Percentiles rank a stretch among this genome's conserved stretches.
These are phyloP conservation scores for Denticeps clupeoides DNA, from an alignment of 2,797 vertebrate species.

Conservation along the genomic window DNA sequence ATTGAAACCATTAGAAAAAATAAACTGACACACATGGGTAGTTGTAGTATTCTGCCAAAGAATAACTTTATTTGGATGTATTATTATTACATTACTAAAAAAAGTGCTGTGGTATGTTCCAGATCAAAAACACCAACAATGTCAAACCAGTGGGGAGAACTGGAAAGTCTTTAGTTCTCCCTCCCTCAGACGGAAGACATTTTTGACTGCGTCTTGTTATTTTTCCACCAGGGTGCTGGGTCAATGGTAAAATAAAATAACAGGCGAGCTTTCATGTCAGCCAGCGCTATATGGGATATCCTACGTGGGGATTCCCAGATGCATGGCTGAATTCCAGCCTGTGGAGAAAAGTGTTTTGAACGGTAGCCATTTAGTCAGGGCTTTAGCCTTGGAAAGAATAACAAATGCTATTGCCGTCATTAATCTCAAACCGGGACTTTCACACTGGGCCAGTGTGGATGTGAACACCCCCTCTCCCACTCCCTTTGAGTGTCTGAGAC, in stretches of 20 bases:
- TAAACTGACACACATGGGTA: too few relatives aligned
- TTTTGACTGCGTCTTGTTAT: background rate
- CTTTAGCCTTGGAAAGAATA: conserved; percentile 25
- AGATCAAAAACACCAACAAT: too few relatives aligned
- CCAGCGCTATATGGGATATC: background rate
- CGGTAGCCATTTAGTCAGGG: background rate
- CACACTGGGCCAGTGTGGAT: conserved; percentile 18
- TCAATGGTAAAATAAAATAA: background rate
- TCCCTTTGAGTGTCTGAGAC: conserved; percentile 3
- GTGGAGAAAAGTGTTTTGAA: conserved; percentile 15
- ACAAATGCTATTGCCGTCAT: conserved; percentile 27
- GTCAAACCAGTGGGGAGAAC: too few relatives aligned
- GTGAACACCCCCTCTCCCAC: too few relatives aligned
- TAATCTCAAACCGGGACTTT: conserved; percentile 20
- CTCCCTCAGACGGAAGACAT: background rate
- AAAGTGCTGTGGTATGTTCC: too few relatives aligned
- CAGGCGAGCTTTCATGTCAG: background rate
- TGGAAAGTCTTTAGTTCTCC: too few relatives aligned
- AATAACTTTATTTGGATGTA: too few relatives aligned
- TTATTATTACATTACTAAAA: too few relatives aligned
- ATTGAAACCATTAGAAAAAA: too few relatives aligned
- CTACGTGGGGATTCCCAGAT: background rate
- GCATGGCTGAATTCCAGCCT: conserved; percentile 11
- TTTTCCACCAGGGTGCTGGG: background rate
- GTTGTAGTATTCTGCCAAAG: too few relatives aligned